These are phyloP conservation scores for Pandemis cinnamomeana DNA, from an alignment of 2,888 invertebrate genomes.

Conservation along the genomic window DNA sequence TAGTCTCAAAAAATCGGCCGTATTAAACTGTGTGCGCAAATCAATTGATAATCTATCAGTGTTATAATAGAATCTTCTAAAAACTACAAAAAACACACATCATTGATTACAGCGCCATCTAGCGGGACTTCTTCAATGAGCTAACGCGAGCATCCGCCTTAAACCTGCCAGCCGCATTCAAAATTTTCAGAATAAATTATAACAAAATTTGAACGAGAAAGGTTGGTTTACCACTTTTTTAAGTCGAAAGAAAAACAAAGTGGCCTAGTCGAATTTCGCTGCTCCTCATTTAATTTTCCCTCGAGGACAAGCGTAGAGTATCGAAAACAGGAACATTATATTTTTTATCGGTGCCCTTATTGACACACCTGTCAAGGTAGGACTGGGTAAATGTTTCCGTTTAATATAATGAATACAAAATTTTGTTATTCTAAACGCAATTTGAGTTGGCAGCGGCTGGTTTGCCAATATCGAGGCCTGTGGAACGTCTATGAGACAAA, in stretches of 20 bases:
- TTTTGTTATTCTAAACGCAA: slow-evolving; percentile 39
- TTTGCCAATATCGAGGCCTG: slow-evolving; percentile 30
- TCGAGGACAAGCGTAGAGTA: slow-evolving; percentile 4
- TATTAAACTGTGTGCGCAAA: too few relatives aligned
- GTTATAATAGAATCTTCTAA: too few relatives aligned
- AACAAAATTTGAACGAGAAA: slow-evolving; percentile 29
- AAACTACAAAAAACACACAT: too few relatives aligned
- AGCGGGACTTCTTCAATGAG: too few relatives aligned
- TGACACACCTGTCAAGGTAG: slow-evolving; percentile 31
- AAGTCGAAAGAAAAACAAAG: slow-evolving; percentile 31
- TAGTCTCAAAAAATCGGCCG: too few relatives aligned
- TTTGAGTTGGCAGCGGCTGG: slow-evolving; percentile 21
- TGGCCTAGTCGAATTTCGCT: slow-evolving; percentile 13
- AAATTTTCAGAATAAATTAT: slow-evolving; percentile 36
- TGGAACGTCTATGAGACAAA: slow-evolving; percentile 30
- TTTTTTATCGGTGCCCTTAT: slow-evolving; percentile 27
- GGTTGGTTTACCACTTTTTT: slow-evolving; percentile 28
- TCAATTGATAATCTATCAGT: too few relatives aligned
- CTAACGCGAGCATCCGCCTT: too few relatives aligned
- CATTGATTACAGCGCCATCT: too few relatives aligned
- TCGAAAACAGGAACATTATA: slow-evolving; percentile 13
- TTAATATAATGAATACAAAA: slow-evolving; percentile 32
- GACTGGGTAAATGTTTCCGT: slow-evolving; percentile 30
- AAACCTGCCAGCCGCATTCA: slow-evolving; percentile 21
- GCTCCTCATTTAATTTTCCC: slow-evolving; percentile 26